phyloP scores from a whole-genome alignment of 92 coral and sea anemone genomes.

The Galaxea fascicularis region DNA sequence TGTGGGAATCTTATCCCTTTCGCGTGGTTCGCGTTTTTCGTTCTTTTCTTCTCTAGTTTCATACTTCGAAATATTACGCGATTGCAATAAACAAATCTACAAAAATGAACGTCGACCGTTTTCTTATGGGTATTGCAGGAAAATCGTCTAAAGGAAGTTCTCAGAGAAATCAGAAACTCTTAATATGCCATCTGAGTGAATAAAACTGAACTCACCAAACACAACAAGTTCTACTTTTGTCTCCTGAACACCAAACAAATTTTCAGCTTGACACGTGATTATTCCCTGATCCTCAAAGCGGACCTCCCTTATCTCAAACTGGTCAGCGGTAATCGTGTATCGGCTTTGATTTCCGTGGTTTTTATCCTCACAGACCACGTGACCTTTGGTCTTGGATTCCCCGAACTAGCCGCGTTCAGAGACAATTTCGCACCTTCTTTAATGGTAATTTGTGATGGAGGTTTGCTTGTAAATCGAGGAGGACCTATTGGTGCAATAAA shows the following conservation, averaged over 20 bases:
- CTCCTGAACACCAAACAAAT: constrained; percentile 35
- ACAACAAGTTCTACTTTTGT: constrained; percentile 32
- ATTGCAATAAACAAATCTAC: no score
- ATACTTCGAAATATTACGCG: no score
- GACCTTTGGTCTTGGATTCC: constrained; percentile 51
- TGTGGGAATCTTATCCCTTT: not conserved
- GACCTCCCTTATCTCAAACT: constrained; percentile 37
- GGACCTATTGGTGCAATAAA: constrained; percentile 24
- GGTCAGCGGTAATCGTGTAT: not conserved
- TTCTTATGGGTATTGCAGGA: no score
- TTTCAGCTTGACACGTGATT: constrained; percentile 38
- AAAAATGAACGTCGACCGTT: no score
- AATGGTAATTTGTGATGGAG: constrained; percentile 22
- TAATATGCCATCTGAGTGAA: not conserved
- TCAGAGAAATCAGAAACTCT: no score
- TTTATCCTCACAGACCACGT: constrained; percentile 37
- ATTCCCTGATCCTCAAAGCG: constrained; percentile 47
- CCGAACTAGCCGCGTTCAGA: constrained; percentile 18
- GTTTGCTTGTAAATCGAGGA: constrained; percentile 28
- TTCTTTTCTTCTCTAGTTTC: no score
- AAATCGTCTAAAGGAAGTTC: not conserved
- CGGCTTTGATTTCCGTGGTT: not conserved
- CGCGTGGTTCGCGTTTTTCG: no score
- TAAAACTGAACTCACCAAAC: constrained; percentile 31
- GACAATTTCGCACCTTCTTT: constrained; percentile 44